Evolutionary conservation across 1,140 invertebrate species (phyloP).

Genomic region (Heliconius hewitsoni): DNA sequence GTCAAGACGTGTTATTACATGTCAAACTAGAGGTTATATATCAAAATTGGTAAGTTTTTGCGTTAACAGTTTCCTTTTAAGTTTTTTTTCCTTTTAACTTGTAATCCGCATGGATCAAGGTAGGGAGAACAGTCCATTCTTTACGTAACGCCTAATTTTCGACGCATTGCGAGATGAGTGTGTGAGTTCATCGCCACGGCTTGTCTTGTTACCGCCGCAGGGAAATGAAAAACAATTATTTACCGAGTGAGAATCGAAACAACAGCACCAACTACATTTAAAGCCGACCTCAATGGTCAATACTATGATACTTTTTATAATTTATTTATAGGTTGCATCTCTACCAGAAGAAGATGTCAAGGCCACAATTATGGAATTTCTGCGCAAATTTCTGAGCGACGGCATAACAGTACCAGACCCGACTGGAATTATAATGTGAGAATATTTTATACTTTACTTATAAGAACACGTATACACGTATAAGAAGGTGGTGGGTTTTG

Average conservation of each 20-base stretch:
- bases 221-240: no score
- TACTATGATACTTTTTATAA: conserved; percentile 16
- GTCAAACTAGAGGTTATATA: conserved; percentile 16
- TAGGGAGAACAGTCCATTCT: neutral
- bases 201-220: neutral
- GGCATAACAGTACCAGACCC: neutral
- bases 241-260: neutral
- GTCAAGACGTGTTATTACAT: conserved; percentile 33
- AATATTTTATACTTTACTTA: neutral
- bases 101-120: neutral
- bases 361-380: neutral
- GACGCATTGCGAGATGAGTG: conserved; percentile 31
- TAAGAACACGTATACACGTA: no score
- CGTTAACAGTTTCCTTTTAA: no score
- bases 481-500: no score
- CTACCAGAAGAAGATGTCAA: neutral
- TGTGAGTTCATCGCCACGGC: neutral
- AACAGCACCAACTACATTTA: no score
- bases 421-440: neutral
- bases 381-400: neutral
- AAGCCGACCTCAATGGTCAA: conserved; percentile 15
- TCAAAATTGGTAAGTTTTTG: no score
- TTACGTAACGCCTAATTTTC: no score
- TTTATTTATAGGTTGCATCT: neutral
- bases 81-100: no score